Conservation (phyloP, 2,888 invertebrate species). For the Rhingia campestris region DNA sequence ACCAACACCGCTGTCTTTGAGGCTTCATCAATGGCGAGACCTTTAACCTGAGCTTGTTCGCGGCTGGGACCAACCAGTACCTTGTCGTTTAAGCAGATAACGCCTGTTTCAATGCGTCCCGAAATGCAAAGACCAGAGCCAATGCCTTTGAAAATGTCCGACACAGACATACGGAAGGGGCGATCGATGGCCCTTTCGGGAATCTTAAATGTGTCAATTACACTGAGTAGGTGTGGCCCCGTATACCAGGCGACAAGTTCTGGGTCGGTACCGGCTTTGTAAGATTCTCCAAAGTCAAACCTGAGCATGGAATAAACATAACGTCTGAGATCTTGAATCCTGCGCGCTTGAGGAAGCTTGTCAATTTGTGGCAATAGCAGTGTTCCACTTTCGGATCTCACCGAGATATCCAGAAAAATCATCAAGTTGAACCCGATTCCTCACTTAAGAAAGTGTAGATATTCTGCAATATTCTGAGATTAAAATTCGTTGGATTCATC, state of each 20-base stretch:
- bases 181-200: slow-evolving; percentile 94
- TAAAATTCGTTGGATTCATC: too few species aligned
- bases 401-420: too few species aligned
- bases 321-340: slow-evolving; percentile 95
- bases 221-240: slow-evolving; percentile 92
- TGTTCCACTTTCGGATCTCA: too few species aligned
- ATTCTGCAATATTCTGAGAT: too few species aligned
- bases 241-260: slow-evolving; percentile 89
- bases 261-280: slow-evolving; percentile 86
- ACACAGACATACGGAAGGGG: slow-evolving; percentile 95
- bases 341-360: slow-evolving; percentile 92
- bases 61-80: slow-evolving; percentile 93
- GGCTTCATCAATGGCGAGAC: slow-evolving; percentile 88
- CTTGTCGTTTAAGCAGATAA: slow-evolving; percentile 92
- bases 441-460: too few species aligned
- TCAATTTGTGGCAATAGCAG: too few species aligned
- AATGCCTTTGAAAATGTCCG: slow-evolving; percentile 96
- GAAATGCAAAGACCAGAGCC: slow-evolving; percentile 95
- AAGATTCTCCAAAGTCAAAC: slow-evolving; percentile 97
- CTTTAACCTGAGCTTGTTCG: slow-evolving; percentile 92
- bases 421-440: too few species aligned
- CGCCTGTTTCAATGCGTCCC: slow-evolving; percentile 96
- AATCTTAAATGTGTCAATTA: slow-evolving; percentile 93
- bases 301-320: slow-evolving; percentile 96
- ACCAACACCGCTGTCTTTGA: slow-evolving; percentile 90